Percentiles rank a stretch among this genome's conserved stretches.
These are phyloP conservation scores for Brienomyrus brachyistius DNA, from an alignment of 2,113 vertebrate genomes.

Conservation along the genomic window DNA sequence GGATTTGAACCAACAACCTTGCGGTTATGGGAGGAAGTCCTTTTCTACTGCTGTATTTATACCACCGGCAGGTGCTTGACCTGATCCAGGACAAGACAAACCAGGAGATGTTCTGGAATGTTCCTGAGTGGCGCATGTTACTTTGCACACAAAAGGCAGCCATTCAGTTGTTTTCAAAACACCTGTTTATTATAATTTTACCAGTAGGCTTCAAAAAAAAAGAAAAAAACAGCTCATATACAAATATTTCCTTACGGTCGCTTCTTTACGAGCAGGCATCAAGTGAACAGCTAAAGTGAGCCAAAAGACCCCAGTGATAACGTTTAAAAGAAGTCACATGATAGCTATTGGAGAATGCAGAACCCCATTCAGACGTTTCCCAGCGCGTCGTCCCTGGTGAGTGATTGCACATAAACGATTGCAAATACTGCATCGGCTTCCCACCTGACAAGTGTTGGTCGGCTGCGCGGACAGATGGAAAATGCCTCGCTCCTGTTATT, in stretches of 20 bases:
- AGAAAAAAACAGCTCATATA: conserved; percentile 38
- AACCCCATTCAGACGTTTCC: conserved; percentile 17
- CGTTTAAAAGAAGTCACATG: conserved; percentile 35
- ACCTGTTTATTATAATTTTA: conserved; percentile 50
- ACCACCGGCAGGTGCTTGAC: not conserved
- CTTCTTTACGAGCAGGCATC: conserved; percentile 51
- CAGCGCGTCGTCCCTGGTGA: conserved; percentile 26
- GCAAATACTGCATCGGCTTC: not conserved
- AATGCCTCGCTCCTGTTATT: not conserved
- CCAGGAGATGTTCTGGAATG: not conserved
- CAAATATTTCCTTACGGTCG: conserved; percentile 50
- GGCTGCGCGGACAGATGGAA: not conserved
- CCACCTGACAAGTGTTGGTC: not conserved
- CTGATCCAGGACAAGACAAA: not conserved
- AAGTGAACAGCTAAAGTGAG: conserved; percentile 45
- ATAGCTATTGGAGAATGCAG: conserved; percentile 45
- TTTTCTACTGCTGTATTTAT: not conserved
- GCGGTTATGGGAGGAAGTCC: not conserved
- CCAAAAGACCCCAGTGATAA: conserved; percentile 8
- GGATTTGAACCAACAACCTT: not conserved
- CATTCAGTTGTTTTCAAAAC: conserved; percentile 42
- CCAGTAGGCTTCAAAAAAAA: conserved; percentile 33
- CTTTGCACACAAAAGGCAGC: not conserved
- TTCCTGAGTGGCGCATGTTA: not conserved
- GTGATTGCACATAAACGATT: conserved; percentile 17